These are phyloP conservation scores for Corvus moneduloides DNA, from an alignment of 2,113 vertebrate genomes.

Conservation along the genomic window DNA sequence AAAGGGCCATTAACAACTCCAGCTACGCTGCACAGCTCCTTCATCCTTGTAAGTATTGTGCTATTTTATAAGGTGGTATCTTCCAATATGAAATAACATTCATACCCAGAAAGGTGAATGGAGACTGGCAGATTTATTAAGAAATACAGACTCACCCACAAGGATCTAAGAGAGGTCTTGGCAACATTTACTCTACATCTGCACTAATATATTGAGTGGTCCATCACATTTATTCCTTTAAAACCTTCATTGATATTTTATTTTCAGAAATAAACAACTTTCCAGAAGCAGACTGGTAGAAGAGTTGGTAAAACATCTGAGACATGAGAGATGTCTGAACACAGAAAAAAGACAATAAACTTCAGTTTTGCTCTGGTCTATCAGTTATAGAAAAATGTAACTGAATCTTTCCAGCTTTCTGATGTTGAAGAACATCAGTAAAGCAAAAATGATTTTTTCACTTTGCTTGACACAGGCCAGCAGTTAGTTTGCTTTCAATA, in stretches of 20 bases:
- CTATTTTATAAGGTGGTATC: not conserved
- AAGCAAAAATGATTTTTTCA: not conserved
- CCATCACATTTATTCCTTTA: not conserved
- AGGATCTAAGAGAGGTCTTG: not conserved
- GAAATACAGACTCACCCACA: not conserved
- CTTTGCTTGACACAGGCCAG: not conserved
- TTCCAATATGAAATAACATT: not conserved
- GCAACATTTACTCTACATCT: not conserved
- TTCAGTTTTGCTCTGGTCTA: constrained; percentile 3
- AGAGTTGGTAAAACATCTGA: not conserved
- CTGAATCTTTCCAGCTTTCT: not conserved
- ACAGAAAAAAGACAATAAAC: not conserved
- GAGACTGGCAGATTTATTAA: not conserved
- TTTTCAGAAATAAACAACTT: not conserved
- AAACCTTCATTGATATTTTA: not conserved
- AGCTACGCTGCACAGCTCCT: not conserved
- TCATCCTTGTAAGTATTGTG: not conserved
- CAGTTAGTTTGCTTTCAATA: not conserved
- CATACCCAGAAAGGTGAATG: not conserved
- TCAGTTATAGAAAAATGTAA: not conserved
- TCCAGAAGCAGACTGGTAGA: not conserved
- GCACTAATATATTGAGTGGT: not conserved
- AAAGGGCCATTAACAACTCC: not conserved
- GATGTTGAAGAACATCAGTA: not conserved
- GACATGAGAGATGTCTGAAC: not conserved